phyloP scores from a whole-genome alignment of 2,888 invertebrate genomes.

The Heteromurus nitidus region DNA sequence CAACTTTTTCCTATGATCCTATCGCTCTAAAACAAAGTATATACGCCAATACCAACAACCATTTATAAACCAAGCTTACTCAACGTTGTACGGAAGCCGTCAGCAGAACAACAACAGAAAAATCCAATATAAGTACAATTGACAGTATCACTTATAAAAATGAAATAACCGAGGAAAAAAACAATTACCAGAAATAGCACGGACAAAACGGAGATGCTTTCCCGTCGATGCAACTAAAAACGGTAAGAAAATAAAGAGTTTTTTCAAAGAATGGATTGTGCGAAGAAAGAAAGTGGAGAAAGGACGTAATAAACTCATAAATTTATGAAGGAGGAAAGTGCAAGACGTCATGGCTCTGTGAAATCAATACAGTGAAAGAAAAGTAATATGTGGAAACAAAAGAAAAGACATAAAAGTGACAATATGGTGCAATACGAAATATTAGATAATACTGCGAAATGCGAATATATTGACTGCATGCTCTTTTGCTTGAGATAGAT shows the following conservation, averaged over 20 bases:
- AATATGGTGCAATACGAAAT: no score
- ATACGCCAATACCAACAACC: no score
- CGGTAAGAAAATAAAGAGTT: constrained; percentile 41
- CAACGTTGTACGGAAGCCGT: no score
- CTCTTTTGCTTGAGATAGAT: no score
- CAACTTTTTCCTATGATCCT: no score
- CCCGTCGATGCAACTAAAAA: constrained; percentile 73
- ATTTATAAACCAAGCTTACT: no score
- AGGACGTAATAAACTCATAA: constrained; percentile 32
- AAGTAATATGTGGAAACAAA: neutral
- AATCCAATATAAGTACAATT: neutral
- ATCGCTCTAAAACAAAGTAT: no score
- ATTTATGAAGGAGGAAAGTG: constrained; percentile 39
- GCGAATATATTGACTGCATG: neutral
- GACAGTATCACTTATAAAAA: neutral
- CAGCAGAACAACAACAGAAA: no score
- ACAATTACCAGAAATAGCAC: constrained; percentile 73
- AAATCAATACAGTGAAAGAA: constrained; percentile 7
- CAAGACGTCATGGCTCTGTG: constrained; percentile 60
- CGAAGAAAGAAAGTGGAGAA: neutral
- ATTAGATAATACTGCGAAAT: no score
- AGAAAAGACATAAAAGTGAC: neutral
- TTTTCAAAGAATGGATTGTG: constrained; percentile 18
- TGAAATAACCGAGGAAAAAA: constrained; percentile 31
- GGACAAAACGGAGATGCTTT: constrained; percentile 73